A percentile compares a stretch with the other conserved stretches of the same genome.
Evolutionary conservation across 2,797 vertebrate genomes (phyloP).

Genomic region (Dipus sagitta): DNA sequence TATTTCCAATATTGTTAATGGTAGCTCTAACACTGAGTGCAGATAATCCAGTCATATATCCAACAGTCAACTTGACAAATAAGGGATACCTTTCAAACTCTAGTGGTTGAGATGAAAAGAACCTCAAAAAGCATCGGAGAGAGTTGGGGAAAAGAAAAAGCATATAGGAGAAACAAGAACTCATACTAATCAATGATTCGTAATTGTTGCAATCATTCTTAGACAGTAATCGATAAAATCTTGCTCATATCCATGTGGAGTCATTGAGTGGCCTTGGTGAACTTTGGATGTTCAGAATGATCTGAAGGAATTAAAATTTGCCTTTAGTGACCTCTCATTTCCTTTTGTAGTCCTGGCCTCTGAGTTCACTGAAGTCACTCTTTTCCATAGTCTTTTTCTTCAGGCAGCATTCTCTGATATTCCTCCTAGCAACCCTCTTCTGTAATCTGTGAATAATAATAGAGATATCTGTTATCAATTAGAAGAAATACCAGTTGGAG

Average conservation of each 20-base stretch:
- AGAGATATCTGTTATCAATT: slow-evolving; percentile 50
- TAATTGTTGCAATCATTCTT: background rate
- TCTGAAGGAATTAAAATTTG: slow-evolving; percentile 20
- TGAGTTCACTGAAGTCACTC: slow-evolving; percentile 48
- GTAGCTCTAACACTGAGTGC: background rate
- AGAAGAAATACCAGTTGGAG: background rate
- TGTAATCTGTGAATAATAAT: slow-evolving; percentile 60
- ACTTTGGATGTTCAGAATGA: background rate
- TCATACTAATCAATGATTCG: background rate
- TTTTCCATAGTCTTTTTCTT: slow-evolving; percentile 42
- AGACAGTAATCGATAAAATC: slow-evolving; percentile 14
- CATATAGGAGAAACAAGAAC: background rate
- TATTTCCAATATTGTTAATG: slow-evolving; percentile 42
- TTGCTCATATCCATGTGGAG: background rate
- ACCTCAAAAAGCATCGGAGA: background rate
- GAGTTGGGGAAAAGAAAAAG: background rate
- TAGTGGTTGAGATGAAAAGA: slow-evolving; percentile 10
- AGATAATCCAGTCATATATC: background rate
- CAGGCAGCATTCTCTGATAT: slow-evolving; percentile 28
- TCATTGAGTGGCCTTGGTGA: background rate
- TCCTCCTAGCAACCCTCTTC: slow-evolving; percentile 62
- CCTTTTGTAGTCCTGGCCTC: background rate
- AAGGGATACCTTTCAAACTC: background rate
- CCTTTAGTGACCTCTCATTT: slow-evolving; percentile 58
- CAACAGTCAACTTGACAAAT: background rate